Evolutionary conservation across 1,140 invertebrate species (phyloP).

Genomic region (Cardiocondyla obscurior): DNA sequence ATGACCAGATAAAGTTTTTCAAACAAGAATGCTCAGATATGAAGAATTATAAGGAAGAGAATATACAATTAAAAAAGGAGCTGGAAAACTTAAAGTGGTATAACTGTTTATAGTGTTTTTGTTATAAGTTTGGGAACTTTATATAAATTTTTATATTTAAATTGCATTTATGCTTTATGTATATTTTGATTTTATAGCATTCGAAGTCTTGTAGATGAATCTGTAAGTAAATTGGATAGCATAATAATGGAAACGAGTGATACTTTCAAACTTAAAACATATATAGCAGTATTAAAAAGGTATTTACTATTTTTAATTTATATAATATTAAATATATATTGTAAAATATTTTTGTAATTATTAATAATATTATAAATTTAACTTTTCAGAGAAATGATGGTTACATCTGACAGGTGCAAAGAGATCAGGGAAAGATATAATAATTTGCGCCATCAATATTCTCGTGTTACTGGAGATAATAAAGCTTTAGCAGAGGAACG

Average conservation of each 20-base stretch:
- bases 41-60: slow-evolving; percentile 83
- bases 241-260: slow-evolving; percentile 79
- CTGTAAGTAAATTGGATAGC: slow-evolving; percentile 83
- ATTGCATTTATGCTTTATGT: background rate
- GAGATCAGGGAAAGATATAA: slow-evolving; percentile 78
- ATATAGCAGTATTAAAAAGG: slow-evolving; percentile 78
- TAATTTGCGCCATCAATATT: slow-evolving; percentile 77
- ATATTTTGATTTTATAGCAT: slow-evolving; percentile 81
- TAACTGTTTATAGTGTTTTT: background rate
- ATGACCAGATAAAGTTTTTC: slow-evolving; percentile 83
- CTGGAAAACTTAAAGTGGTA: slow-evolving; percentile 80
- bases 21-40: slow-evolving; percentile 82
- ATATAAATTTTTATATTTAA: background rate
- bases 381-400: slow-evolving; percentile 77
- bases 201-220: slow-evolving; percentile 83
- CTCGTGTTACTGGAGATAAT: slow-evolving; percentile 66
- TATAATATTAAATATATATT: background rate
- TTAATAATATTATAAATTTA: background rate
- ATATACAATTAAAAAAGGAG: slow-evolving; percentile 83
- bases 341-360: no score
- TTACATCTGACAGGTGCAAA: slow-evolving; percentile 75
- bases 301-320: slow-evolving; percentile 47
- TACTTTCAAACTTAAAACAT: slow-evolving; percentile 67
- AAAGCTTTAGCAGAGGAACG: slow-evolving; percentile 61
- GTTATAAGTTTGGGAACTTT: background rate